phyloP scores from a whole-genome alignment of 1,140 invertebrate species.

The Plectus sambesii region DNA sequence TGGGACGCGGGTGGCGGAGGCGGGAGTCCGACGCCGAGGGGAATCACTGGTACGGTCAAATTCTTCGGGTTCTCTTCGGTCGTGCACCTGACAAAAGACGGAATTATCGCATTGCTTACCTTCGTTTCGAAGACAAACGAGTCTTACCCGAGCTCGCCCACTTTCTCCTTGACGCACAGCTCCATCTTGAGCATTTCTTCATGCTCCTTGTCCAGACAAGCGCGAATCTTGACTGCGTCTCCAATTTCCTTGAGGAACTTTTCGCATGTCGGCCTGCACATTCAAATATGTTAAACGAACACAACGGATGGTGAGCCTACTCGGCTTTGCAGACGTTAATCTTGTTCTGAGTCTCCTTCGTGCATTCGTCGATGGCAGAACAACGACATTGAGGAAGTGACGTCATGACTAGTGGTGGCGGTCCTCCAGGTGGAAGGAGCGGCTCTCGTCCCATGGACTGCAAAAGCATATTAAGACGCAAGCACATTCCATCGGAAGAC shows the following conservation, averaged over 20 bases:
- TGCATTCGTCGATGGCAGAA: constrained; percentile 30
- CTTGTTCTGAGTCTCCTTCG: constrained; percentile 20
- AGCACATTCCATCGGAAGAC: too few relatives aligned
- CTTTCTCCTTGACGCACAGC: constrained; percentile 32
- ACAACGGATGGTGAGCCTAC: constrained; percentile 13
- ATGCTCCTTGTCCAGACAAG: constrained; percentile 30
- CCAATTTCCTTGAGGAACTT: constrained; percentile 31
- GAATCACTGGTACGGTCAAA: constrained; percentile 31
- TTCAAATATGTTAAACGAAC: not conserved
- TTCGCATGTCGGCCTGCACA: constrained; percentile 30
- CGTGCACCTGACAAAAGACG: too few relatives aligned
- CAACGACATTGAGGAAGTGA: constrained; percentile 34
- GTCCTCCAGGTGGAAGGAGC: too few relatives aligned
- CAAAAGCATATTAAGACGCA: too few relatives aligned
- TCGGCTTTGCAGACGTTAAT: constrained; percentile 26
- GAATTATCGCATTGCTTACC: too few relatives aligned
- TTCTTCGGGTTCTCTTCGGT: constrained; percentile 32
- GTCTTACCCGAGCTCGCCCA: constrained; percentile 30
- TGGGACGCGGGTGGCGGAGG: too few relatives aligned
- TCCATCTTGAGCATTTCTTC: constrained; percentile 31
- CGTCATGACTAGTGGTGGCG: too few relatives aligned
- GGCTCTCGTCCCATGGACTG: too few relatives aligned
- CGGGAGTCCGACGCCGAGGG: too few relatives aligned
- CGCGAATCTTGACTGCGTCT: constrained; percentile 28
- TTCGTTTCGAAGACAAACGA: too few relatives aligned